phyloP scores from a whole-genome alignment of 2,888 invertebrate genomes.

The Spilosoma lubricipeda region DNA sequence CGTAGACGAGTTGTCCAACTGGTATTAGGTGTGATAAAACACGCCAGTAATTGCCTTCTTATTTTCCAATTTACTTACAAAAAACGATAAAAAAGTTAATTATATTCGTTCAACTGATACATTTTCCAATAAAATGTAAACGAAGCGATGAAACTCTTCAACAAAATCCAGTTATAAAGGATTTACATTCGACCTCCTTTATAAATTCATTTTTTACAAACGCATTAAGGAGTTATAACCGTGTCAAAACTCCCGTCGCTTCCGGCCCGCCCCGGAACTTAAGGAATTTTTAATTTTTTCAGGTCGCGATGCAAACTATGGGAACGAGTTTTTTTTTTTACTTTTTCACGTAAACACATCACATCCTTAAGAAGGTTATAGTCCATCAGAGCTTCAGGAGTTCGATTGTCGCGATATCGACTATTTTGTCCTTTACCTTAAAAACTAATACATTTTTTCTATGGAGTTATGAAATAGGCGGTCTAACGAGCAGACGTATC shows the following conservation, averaged over 20 bases:
- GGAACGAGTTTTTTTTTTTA: not conserved
- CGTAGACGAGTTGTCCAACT: not conserved
- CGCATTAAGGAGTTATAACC: constrained; percentile 23
- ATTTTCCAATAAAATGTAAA: not conserved
- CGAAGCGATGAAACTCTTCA: constrained; percentile 3
- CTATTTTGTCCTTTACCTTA: too few relatives aligned
- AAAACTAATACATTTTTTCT: too few relatives aligned
- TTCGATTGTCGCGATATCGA: too few relatives aligned
- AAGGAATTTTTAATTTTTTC: constrained; percentile 43
- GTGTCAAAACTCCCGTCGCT: constrained; percentile 38
- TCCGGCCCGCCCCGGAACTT: constrained; percentile 21
- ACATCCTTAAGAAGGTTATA: not conserved
- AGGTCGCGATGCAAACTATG: constrained; percentile 15
- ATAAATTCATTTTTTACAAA: constrained; percentile 23
- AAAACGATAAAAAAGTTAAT: not conserved
- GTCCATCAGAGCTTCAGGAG: too few relatives aligned
- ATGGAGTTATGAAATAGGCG: too few relatives aligned
- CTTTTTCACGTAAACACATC: not conserved
- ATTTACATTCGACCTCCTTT: constrained; percentile 21
- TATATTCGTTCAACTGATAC: not conserved
- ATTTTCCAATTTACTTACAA: not conserved
- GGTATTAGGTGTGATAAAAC: not conserved
- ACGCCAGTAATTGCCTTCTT: not conserved
- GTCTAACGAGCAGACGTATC: too few relatives aligned
- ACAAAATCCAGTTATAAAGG: constrained; percentile 12